Base-by-base conservation (phyloP, 1,140 invertebrate species). In the Eufriesea mexicana region DNA sequence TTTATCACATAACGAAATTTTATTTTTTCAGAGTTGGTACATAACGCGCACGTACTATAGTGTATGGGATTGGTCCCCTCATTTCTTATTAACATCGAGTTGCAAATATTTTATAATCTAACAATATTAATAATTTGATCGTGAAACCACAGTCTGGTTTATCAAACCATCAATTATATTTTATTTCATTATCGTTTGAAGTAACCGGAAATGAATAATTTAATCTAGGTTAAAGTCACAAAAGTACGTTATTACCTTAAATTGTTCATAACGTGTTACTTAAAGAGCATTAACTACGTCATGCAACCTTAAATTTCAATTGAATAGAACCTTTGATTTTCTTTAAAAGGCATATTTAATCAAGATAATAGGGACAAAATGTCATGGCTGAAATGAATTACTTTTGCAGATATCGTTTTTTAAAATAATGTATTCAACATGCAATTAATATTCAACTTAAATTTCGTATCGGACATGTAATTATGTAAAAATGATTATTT, bases 311-410 rank as follows among this genome's bases (percentile, higher is more conserved):
- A 66, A 51, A 49, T 75, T 66, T 47, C 2, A 67, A 49, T 57
- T 35, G 51, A 81, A 67, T 55, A 7, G 45, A 81, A 75, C 61
- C 42, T 81, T 74, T 49, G 49, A 81, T 81, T 42, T 42, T 25
- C 20, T 42, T 55, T 35, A 25, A 35, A n/a, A 66, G 59, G 23
- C 42, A 66, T 42, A 42, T 57, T 71, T 49, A 45, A 66, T 8
- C 51, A 5, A 75, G 71, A 74, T 81, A 75, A 54, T 45, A 18
- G 5, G 25, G 16, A 14, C 51, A 62, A 62, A n/a, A 79, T 51
- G 45, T n/a, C 47, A 25, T 4, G 18, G 20, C 6, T 51, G 28
- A 28, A 73, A 45, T 28, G 42, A 23, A 18, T 42, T 16, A 12
- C 77, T 57, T 78, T 62, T 45, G 28, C 54, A 54, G 28, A 73